A percentile compares a stretch with the other conserved stretches of the same genome.
phyloP scores from a whole-genome alignment of 2,888 invertebrate species.

The Orthosia incerta region DNA sequence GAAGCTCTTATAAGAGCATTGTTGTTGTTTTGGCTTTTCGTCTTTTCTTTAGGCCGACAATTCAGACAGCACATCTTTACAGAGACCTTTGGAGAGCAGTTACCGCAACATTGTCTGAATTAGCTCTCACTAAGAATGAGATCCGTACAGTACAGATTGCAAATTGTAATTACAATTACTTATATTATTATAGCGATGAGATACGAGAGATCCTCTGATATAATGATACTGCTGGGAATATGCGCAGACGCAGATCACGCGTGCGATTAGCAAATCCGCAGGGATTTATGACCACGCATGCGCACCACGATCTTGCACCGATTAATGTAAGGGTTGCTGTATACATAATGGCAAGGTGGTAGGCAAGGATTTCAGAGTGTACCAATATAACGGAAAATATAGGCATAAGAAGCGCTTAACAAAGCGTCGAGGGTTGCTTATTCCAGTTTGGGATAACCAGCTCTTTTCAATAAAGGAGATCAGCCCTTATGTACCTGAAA shows the following conservation, averaged over 20 bases:
- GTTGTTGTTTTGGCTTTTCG: background rate
- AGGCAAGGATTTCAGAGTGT: no score
- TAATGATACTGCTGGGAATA: conserved; percentile 43
- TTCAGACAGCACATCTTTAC: background rate
- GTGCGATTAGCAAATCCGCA: conserved; percentile 38
- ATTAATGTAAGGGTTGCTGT: conserved; percentile 29
- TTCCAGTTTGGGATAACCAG: background rate
- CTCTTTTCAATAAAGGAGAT: background rate
- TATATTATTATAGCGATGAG: conserved; percentile 21
- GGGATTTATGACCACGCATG: conserved; percentile 31
- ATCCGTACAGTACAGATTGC: background rate
- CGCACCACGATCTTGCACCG: conserved; percentile 24
- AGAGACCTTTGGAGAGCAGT: background rate
- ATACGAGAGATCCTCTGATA: conserved; percentile 26
- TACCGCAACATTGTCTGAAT: background rate
- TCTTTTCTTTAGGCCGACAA: background rate
- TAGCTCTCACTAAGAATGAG: background rate
- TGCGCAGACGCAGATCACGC: conserved; percentile 52
- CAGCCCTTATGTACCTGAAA: background rate
- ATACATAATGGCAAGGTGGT: background rate
- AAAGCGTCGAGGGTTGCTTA: background rate
- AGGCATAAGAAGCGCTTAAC: background rate
- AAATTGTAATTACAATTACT: conserved; percentile 22
- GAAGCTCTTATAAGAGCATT: no score
- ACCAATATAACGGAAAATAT: no score